These are phyloP conservation scores for Scaptomyza hsui DNA, from an alignment of 1,140 invertebrate genomes.

Conservation along the genomic window DNA sequence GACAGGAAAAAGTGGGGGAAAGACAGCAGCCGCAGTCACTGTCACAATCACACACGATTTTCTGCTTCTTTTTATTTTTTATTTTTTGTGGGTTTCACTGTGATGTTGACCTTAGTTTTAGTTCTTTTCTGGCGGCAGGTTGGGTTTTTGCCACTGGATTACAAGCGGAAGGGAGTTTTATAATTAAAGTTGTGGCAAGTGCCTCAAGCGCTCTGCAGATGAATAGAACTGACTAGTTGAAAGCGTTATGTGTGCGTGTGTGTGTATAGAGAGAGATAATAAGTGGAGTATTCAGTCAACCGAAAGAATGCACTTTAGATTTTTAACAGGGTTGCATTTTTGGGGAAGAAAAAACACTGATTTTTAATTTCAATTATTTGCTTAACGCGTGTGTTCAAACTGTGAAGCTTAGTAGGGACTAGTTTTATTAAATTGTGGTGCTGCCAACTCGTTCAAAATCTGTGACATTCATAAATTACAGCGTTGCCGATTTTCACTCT, in stretches of 20 bases:
- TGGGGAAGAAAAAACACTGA: not conserved
- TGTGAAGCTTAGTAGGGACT: not conserved
- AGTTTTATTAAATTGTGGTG: not conserved
- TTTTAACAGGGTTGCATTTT: not conserved
- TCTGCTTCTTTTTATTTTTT: conserved; percentile 4
- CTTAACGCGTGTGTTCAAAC: not conserved
- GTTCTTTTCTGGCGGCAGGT: conserved; percentile 24
- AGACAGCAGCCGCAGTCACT: conserved; percentile 19
- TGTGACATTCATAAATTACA: too few relatives aligned
- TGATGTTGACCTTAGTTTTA: conserved; percentile 60
- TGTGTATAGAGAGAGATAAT: not conserved
- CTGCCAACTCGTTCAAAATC: not conserved
- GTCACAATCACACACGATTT: conserved; percentile 22
- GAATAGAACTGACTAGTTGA: conserved; percentile 8
- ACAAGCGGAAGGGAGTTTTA: conserved; percentile 45
- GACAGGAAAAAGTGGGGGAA: conserved; percentile 34
- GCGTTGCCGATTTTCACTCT: too few relatives aligned
- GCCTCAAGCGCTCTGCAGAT: not conserved
- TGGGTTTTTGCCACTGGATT: conserved; percentile 33
- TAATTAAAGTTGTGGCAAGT: conserved; percentile 61
- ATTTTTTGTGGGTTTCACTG: conserved; percentile 37
- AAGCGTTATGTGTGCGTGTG: not conserved
- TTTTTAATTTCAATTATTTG: not conserved
- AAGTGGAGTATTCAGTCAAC: not conserved
- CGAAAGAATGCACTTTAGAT: not conserved